Base-by-base conservation (phyloP, 2,113 vertebrate genomes). In the Silurus glanis region DNA sequence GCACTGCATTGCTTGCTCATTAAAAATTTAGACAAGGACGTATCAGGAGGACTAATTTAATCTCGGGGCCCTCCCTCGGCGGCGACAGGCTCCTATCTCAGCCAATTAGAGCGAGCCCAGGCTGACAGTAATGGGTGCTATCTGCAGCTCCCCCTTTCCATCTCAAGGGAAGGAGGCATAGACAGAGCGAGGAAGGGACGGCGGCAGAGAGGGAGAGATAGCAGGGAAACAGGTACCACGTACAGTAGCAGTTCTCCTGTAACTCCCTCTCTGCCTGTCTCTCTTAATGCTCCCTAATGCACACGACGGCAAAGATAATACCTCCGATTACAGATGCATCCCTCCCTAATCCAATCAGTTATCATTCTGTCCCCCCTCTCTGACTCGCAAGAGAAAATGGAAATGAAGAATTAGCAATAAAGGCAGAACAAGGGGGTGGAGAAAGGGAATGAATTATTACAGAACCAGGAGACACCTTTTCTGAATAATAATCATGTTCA, bases 101-200 rank as follows among this genome's bases (percentile, higher is more conserved):
- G 88, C 92, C 93, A 93, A 94, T 95, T 94, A 95, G 92, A 89
- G 88, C 80, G 87, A 94, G 93, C 93, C 79, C 86, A 93, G 92
- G 71, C 89, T 95, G 95, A 94, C 94, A 95, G 93, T 95, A 95
- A 95, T 94, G 92, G 91, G 87, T 89, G 91, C 91, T 94, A 94
- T 95, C 93, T 94, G 88, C 89, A 89, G 82, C 88, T 93, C 90
- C 90, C 91, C 82, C 62, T 28, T 71, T 71, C 80, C 72, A 66
- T 78, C 74, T 59, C 49, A 72, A 45, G 75, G 62, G 83, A 80
- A 79, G 64, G 79, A 55, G 72, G 49, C 83, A 81, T 62, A 78
- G 86, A 64, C 86, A 59, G 21, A 71, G 59, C 66, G 80, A 76
- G 62, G 61, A 80, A 76, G 78, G 74, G 78, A 80, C 74, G n/a